Evolutionary conservation across 1,140 invertebrate species (phyloP), one percentile per base, ranked within the genome.

Genomic region (Drosophila willistoni): DNA sequence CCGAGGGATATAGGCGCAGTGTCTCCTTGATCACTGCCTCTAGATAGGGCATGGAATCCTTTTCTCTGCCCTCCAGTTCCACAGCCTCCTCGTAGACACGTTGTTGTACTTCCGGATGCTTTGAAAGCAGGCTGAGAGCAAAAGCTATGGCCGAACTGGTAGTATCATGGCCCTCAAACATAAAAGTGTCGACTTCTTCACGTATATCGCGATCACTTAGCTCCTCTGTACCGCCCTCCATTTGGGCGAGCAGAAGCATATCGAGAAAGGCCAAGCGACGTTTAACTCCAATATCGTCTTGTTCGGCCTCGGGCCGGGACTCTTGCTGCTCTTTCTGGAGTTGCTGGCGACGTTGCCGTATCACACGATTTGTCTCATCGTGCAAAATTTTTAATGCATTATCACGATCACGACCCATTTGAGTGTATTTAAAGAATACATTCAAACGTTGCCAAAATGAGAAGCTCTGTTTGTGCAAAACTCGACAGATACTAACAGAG

Each of bases 171-270:
- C 94, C 94, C 89, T 95, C 95, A 92, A 97, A 96, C 94, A 96
- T 95, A 81, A 97, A 97, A 0, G 96, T 97, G 87, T 97, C 96
- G 4, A 97, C 96, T 93, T 97, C 96, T 87, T 97, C 96, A 71
- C 94, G 93, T 44, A 97, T 96, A 65, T 96, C 96, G 22, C 93
- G 66, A 73, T 96, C 93, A 47, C 92, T 94, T 39, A 94, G 93
- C 14, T 83, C 79, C 0, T 13, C 44, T 7, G 67, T 62, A 44
- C 92, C 93, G 25, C 93, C 92, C 55, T 93, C 91, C 44, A 93
- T 91, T 68, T 94, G 94, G 25, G 93, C 93, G 74, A 94, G 93
- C 6, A 97, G 92, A 6, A 97, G 70, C 73, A 97, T 93, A 93
- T 98, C 97, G 13, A 98, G 91, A 93, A 98, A 97, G 5, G 97